phyloP scores from a whole-genome alignment of 2,113 vertebrate genomes.

The Pomatostomus ruficeps region DNA sequence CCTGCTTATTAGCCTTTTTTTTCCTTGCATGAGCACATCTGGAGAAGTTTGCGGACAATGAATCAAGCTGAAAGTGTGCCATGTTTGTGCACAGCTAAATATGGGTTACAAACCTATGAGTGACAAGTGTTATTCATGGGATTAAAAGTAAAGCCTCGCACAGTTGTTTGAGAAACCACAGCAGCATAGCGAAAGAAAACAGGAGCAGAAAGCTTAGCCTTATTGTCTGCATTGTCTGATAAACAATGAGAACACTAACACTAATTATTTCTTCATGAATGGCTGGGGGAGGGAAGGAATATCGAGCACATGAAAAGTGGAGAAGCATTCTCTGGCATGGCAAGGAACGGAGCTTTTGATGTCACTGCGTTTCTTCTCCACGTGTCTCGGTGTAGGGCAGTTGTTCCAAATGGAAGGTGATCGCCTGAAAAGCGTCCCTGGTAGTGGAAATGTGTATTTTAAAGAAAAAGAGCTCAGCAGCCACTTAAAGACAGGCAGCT shows the following conservation, averaged over 20 bases:
- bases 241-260: conserved; percentile 70
- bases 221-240: conserved; percentile 65
- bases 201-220: conserved; percentile 57
- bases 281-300: conserved; percentile 13
- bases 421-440: neutral
- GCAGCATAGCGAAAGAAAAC: conserved; percentile 56
- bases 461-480: neutral
- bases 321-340: neutral
- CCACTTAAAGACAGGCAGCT: neutral
- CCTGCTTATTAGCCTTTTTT: neutral
- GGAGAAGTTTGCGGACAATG: conserved; percentile 56
- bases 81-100: conserved; percentile 65
- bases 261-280: conserved; percentile 61
- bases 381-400: neutral
- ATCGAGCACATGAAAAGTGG: neutral
- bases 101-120: conserved; percentile 68
- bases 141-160: conserved; percentile 67
- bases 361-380: neutral
- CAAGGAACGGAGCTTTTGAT: neutral
- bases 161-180: conserved; percentile 70
- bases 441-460: neutral
- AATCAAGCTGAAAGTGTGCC: conserved; percentile 66
- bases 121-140: conserved; percentile 78
- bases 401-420: neutral
- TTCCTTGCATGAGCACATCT: conserved; percentile 6